phyloP scores from a whole-genome alignment of 2,888 invertebrate genomes.

The Acanthosoma haemorrhoidale region DNA sequence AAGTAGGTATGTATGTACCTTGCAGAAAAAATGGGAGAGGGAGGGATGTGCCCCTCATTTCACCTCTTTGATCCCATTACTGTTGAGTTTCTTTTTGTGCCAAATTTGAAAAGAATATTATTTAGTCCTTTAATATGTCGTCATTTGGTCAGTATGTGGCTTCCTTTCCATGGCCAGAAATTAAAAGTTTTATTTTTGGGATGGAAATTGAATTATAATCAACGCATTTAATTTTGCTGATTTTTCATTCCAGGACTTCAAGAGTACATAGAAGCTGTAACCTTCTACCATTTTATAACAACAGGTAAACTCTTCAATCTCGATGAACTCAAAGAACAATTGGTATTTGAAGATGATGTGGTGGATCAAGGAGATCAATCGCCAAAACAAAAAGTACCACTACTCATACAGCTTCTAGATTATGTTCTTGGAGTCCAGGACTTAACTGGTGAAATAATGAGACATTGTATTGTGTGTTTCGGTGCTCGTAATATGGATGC shows the following conservation, averaged over 20 bases:
- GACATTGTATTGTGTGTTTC: constrained; percentile 76
- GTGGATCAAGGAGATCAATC: not conserved
- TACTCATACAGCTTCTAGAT: constrained; percentile 33
- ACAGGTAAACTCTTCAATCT: constrained; percentile 57
- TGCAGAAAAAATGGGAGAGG: too few species aligned
- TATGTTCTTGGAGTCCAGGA: constrained; percentile 70
- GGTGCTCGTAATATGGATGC: constrained; percentile 67
- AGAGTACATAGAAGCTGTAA: constrained; percentile 81
- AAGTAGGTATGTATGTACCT: too few species aligned
- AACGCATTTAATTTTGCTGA: not conserved
- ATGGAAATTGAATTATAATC: not conserved
- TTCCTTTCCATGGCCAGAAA: too few species aligned
- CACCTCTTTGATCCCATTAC: too few species aligned
- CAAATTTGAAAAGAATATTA: too few species aligned
- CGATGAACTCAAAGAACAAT: constrained; percentile 52
- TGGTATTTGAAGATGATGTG: not conserved
- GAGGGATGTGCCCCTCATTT: too few species aligned
- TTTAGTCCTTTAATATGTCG: too few species aligned
- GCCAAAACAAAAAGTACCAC: not conserved
- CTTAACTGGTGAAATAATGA: constrained; percentile 85
- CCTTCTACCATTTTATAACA: constrained; percentile 67
- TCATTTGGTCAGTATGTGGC: too few species aligned
- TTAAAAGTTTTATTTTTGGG: not conserved
- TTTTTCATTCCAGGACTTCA: constrained; percentile 51
- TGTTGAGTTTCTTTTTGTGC: too few species aligned